These are phyloP conservation scores for Corbicula japonica DNA, from an alignment of 2,888 invertebrate species.

Conservation along the genomic window DNA sequence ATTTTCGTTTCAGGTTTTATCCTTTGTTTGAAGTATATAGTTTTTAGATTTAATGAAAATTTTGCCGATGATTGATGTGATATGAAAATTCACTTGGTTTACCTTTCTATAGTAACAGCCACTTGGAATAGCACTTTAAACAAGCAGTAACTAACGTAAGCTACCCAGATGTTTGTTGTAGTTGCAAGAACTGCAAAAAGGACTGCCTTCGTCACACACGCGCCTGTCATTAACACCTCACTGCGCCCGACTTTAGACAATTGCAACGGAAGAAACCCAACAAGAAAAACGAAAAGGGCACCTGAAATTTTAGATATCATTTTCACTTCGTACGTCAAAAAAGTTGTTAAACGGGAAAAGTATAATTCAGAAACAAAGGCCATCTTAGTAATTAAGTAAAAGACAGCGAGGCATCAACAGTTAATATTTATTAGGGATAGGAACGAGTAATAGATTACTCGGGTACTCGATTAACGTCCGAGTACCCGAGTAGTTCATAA, in stretches of 20 bases:
- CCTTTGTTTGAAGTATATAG: no score
- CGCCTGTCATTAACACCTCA: constrained; percentile 87
- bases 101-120: constrained; percentile 92
- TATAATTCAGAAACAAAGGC: no score
- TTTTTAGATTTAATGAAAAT: no score
- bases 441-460: no score
- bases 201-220: constrained; percentile 87
- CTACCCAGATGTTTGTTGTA: constrained; percentile 89
- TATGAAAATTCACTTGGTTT: constrained; percentile 61
- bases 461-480: no score
- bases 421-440: no score
- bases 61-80: background rate
- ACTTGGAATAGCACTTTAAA: constrained; percentile 93
- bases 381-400: no score
- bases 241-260: constrained; percentile 87
- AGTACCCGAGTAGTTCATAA: no score
- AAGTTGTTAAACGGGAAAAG: no score
- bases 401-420: no score
- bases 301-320: constrained; percentile 86
- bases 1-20: no score
- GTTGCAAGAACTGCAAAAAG: constrained; percentile 88
- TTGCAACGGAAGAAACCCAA: constrained; percentile 88
- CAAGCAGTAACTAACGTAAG: constrained; percentile 92
- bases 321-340: no score
- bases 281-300: constrained; percentile 87